Evolutionary conservation across 2,113 vertebrate genomes (phyloP).

Genomic region (Pedionomus torquatus): DNA sequence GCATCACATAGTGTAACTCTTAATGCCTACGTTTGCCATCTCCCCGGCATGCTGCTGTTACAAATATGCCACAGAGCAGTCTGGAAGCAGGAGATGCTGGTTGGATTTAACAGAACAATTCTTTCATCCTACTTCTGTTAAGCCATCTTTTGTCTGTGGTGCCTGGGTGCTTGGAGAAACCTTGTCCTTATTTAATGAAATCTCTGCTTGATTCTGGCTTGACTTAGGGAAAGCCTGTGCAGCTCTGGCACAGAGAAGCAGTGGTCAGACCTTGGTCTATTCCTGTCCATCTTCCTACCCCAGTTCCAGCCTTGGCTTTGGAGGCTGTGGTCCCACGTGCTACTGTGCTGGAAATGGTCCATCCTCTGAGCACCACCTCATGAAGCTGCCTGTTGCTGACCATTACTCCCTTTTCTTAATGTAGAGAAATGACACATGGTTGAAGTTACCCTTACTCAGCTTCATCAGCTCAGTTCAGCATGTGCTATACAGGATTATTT

Average conservation of each 20-base stretch:
- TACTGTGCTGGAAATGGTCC: background rate
- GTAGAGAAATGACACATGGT: background rate
- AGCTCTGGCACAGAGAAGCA: background rate
- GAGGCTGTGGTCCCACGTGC: background rate
- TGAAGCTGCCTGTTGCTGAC: background rate
- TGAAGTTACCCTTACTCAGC: conserved; percentile 1
- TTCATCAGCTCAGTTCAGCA: background rate
- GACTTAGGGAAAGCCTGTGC: background rate
- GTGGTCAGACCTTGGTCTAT: background rate
- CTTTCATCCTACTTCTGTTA: background rate
- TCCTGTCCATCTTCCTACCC: background rate
- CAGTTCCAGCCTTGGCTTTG: background rate
- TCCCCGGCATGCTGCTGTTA: background rate
- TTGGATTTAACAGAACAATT: background rate
- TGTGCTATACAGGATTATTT: background rate
- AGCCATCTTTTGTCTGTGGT: background rate
- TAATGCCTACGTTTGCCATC: background rate
- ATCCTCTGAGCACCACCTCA: background rate
- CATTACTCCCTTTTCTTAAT: background rate
- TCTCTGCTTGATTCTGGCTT: background rate
- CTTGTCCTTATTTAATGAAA: background rate
- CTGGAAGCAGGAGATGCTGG: background rate
- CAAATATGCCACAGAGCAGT: background rate
- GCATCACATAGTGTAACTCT: background rate
- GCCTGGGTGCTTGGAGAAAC: background rate